Evolutionary conservation across 2,797 vertebrate genomes (phyloP).

Genomic region (Diglossa cyanea): DNA sequence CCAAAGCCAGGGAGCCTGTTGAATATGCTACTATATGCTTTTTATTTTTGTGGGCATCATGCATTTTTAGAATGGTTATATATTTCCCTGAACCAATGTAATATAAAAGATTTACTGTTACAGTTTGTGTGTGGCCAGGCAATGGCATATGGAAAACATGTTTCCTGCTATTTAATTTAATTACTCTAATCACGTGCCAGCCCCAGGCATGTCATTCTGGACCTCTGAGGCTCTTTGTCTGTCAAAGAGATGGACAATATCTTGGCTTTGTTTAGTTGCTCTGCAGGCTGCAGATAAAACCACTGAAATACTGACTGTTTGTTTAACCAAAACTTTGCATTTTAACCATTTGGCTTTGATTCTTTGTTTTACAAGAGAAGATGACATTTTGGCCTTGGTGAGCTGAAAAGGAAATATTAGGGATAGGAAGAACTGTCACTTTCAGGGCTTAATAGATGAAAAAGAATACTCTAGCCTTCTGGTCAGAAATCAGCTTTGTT

Average conservation of each 20-base stretch:
- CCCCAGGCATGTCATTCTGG: slow-evolving; percentile 80
- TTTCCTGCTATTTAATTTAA: slow-evolving; percentile 89
- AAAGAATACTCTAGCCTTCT: slow-evolving; percentile 59
- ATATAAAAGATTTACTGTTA: slow-evolving; percentile 84
- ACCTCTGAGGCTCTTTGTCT: slow-evolving; percentile 83
- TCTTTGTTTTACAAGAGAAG: slow-evolving; percentile 67
- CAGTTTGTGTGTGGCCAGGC: slow-evolving; percentile 85
- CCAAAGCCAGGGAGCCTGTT: not conserved
- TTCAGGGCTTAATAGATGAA: slow-evolving; percentile 54
- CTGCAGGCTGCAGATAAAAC: slow-evolving; percentile 75
- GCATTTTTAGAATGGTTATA: slow-evolving; percentile 68
- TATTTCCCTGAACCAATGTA: slow-evolving; percentile 62
- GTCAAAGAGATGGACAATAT: slow-evolving; percentile 84
- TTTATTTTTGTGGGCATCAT: slow-evolving; percentile 61
- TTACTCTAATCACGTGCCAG: slow-evolving; percentile 83
- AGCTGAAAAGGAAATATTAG: slow-evolving; percentile 68
- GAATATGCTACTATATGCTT: slow-evolving; percentile 10
- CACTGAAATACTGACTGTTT: slow-evolving; percentile 75
- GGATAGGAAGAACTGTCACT: slow-evolving; percentile 60
- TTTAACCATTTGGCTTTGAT: slow-evolving; percentile 80
- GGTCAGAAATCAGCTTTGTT: slow-evolving; percentile 67
- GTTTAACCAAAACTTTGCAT: slow-evolving; percentile 77
- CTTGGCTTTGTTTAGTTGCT: slow-evolving; percentile 80
- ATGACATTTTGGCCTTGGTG: slow-evolving; percentile 73
- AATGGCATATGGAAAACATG: slow-evolving; percentile 84